Evolutionary conservation across 2,113 vertebrate genomes (phyloP), one percentile per base, ranked within the genome.

Genomic region (Nesoenas mayeri): DNA sequence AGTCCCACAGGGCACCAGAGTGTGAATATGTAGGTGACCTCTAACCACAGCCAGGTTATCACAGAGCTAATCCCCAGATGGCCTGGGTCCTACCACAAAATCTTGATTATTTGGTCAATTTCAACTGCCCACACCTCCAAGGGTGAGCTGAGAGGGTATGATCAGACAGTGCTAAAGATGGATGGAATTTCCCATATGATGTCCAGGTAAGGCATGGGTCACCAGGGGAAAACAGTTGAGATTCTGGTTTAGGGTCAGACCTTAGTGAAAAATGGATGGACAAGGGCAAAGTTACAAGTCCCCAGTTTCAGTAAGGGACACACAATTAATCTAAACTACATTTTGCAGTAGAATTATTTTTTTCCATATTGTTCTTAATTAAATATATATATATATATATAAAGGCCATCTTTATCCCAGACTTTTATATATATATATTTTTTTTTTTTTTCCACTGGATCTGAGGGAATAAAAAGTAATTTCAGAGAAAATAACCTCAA

Each of bases 341-440:
- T 20, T 34, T 11, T 21, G 11, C 6, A 17, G 6, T 4, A 72
- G 36, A 44, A 15, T 25, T 7, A 22, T 12, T 5, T 65, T 65
- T 16, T n/a, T 4, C 5, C 3, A 9, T 36, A 5, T 4, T 50
- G 11, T 18, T 48, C 7, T 71, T 57, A 16, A 44, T n/a, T n/a
- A n/a, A n/a, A n/a, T n/a, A n/a, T n/a, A n/a, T n/a, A n/a, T n/a
- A n/a, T n/a, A n/a, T n/a, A n/a, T n/a, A n/a, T n/a, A n/a, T n/a
- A n/a, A n/a, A n/a, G 17, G 2, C 2, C 25, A 44, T 12, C 1
- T 72, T 67, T 48, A 64, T 29, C 2, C 2, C 3, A 72, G 2
- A 51, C 31, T 10, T 7, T 15, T 18, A 53, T n/a, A n/a, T n/a
- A n/a, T n/a, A n/a, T n/a, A n/a, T n/a, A n/a, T n/a, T n/a, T n/a